These are phyloP conservation scores for Tangachromis dhanisi DNA, from an alignment of 2,113 vertebrate species.

Conservation along the genomic window DNA sequence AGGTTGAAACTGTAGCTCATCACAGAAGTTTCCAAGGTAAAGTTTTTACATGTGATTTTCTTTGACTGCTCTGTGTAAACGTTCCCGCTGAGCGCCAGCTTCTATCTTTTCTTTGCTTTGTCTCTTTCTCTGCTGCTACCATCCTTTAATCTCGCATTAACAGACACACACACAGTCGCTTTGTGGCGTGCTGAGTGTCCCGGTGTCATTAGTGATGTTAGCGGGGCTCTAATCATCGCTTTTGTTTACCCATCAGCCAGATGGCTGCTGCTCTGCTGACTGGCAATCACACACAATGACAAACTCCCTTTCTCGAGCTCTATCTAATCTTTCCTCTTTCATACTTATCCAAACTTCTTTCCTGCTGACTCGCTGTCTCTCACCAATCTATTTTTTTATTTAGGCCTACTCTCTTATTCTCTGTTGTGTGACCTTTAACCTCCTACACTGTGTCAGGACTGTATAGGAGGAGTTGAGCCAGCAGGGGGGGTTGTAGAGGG, in stretches of 20 bases:
- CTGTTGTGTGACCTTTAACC: background rate
- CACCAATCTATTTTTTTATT: background rate
- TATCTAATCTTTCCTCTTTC: background rate
- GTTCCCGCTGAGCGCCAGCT: background rate
- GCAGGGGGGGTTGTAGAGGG: background rate
- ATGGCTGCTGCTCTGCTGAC: constrained; percentile 16
- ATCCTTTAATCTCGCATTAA: background rate
- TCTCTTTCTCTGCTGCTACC: background rate
- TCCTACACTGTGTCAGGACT: background rate
- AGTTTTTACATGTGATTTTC: background rate
- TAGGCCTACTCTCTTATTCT: background rate
- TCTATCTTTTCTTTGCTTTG: background rate
- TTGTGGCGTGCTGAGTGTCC: background rate
- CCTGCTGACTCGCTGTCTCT: background rate
- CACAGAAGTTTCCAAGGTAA: background rate
- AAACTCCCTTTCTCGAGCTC: background rate
- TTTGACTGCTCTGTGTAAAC: background rate
- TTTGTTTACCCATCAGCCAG: constrained; percentile 46
- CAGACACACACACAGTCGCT: background rate
- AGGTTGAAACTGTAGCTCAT: background rate
- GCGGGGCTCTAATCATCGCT: constrained; percentile 24
- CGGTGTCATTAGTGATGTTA: constrained; percentile 32
- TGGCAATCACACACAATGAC: background rate
- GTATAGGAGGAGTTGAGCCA: background rate
- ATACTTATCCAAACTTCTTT: background rate